Percentiles rank a stretch among this genome's conserved stretches.
phyloP scores from a whole-genome alignment of 2,113 vertebrate genomes.

The Perca flavescens region DNA sequence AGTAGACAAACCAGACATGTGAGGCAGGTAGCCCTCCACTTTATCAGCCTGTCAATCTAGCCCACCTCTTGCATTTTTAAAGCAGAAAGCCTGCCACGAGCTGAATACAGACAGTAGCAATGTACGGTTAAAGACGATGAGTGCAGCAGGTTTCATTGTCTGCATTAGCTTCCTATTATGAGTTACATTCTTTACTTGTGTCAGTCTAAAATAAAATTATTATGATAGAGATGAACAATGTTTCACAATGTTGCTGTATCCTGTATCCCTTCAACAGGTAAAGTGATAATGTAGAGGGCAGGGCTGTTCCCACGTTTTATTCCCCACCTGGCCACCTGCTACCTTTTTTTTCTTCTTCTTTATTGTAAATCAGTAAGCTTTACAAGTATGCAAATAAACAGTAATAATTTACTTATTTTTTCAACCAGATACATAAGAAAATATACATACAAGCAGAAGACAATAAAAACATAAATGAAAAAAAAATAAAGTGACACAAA shows the following conservation, averaged over 20 bases:
- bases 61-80: conserved; percentile 67
- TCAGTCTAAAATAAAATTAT: not conserved
- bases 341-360: too few relatives aligned
- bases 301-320: not conserved
- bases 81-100: conserved; percentile 33
- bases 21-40: conserved; percentile 13
- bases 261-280: not conserved
- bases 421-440: too few relatives aligned
- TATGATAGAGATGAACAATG: not conserved
- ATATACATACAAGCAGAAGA: too few relatives aligned
- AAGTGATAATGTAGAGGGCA: not conserved
- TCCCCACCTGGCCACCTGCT: not conserved
- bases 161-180: not conserved
- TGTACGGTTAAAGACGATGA: conserved; percentile 28
- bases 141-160: conserved; percentile 10
- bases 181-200: not conserved
- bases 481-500: too few relatives aligned
- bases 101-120: conserved; percentile 18
- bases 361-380: too few relatives aligned
- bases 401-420: too few relatives aligned
- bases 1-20: conserved; percentile 26
- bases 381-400: too few relatives aligned
- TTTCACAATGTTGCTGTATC: not conserved
- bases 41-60: conserved; percentile 43
- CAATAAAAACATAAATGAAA: too few relatives aligned